phyloP scores from a whole-genome alignment of 2,113 vertebrate genomes.

The Hiodon tergisus region DNA sequence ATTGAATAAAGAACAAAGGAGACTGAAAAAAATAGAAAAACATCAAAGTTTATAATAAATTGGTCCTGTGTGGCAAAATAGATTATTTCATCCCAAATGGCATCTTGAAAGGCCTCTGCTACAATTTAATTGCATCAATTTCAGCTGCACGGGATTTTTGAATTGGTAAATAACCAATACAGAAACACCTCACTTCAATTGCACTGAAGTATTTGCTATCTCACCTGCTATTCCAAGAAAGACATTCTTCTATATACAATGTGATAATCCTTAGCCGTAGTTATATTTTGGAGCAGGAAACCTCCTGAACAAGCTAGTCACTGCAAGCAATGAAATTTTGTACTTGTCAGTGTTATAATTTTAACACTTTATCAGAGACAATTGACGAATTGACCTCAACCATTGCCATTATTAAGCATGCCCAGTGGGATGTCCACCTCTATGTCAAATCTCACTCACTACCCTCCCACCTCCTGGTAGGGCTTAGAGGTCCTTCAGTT shows the following conservation, averaged over 20 bases:
- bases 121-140: constrained; percentile 8
- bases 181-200: neutral
- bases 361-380: neutral
- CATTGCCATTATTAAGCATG: neutral
- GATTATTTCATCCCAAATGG: constrained; percentile 6
- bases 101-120: constrained; percentile 9
- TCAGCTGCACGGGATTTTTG: neutral
- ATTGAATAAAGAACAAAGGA: constrained; percentile 12
- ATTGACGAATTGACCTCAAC: neutral
- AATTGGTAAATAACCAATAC: neutral
- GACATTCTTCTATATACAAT: neutral
- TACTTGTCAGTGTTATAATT: neutral
- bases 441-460: neutral
- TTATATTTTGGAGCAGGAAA: neutral
- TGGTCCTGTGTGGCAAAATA: constrained; percentile 15
- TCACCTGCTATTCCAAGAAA: neutral
- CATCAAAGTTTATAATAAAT: constrained; percentile 13
- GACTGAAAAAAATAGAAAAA: neutral
- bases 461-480: neutral
- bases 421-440: neutral
- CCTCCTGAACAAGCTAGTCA: neutral
- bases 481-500: neutral
- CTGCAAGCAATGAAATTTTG: neutral
- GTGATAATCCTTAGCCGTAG: neutral
- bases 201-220: neutral